Evolutionary conservation across 1,140 invertebrate genomes (phyloP), one percentile per base, ranked within the genome.

Genomic region (Drosophila chauvacae): DNA sequence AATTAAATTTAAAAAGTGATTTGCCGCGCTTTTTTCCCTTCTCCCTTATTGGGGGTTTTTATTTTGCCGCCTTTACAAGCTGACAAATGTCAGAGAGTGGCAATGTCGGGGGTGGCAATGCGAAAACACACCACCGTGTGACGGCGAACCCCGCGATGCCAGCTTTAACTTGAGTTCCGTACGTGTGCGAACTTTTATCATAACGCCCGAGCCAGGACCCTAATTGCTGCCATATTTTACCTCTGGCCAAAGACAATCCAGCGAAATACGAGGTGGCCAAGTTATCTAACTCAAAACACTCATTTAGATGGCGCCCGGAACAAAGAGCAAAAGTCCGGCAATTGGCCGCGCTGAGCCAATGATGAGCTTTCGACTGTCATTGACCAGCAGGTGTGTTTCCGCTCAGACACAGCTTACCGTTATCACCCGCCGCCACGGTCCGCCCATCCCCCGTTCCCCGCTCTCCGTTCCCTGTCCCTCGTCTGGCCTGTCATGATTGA

Each of bases 401-500:
- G 45, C 65, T 47, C 84, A 88, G 86, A 86, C 78, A 86, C 48
- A 72, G 86, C 85, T 90, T 81, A 90, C 77, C 70, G 63, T 90
- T 81, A 81, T 81, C 81, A 18, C 33, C 56, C 59, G 28, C 30
- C 42, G 42, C 68, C 60, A 62, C 18, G 44, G 61, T 35, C 44
- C 60, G 51, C 37, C 23, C 41, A 51, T 7, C 13, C 56, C 7
- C 18, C 5, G 3, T 9, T 30, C 56, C 7, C 18, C 5, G 3
- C 9, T 30, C 28, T 13, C 23, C 20, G 16, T 9, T 13, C 44
- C 13, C 33, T 4, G 30, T 16, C 37, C 35, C 50, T 53, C 63
- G 85, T 81, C 86, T 85, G 86, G 75, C 81, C 82, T 91, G 79
- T 83, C 91, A 91, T 92, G 91, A 92, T 92, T 92, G 91, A 92